phyloP scores from a whole-genome alignment of 2,113 vertebrate genomes.

The Nothobranchius furzeri region DNA sequence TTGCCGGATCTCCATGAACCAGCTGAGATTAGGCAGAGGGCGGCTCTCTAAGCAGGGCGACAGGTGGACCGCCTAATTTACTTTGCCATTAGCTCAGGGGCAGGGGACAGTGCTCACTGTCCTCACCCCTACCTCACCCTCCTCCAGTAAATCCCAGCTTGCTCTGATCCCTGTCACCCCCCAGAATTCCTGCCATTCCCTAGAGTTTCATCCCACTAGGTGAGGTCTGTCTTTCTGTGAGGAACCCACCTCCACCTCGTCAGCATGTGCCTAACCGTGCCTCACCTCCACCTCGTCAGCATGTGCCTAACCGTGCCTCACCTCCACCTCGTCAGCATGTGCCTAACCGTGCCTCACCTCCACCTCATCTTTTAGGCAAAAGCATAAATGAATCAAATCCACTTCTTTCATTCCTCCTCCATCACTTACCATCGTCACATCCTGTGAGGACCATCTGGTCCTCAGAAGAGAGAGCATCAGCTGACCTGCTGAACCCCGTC shows the following conservation, averaged over 20 bases:
- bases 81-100: conserved; percentile 69
- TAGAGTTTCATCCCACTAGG: conserved; percentile 13
- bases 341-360: conserved; percentile 5
- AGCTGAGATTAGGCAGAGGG: conserved; percentile 69
- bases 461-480: not conserved
- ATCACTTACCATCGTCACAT: not conserved
- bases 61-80: conserved; percentile 79
- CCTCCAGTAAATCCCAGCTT: conserved; percentile 46
- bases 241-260: conserved; percentile 14
- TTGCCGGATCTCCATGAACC: conserved; percentile 67
- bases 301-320: not conserved
- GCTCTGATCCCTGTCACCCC: not conserved
- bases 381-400: not conserved
- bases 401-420: not conserved
- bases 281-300: conserved; percentile 20
- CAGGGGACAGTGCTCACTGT: conserved; percentile 31
- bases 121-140: conserved; percentile 40
- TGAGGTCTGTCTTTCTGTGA: conserved; percentile 24
- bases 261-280: not conserved
- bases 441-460: no score
- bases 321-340: conserved; percentile 14
- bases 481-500: no score
- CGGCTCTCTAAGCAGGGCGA: conserved; percentile 65
- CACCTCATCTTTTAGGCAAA: conserved; percentile 28
- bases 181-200: conserved; percentile 10